A percentile compares a stretch with the other conserved stretches of the same genome.
Conservation (phyloP, 2,113 vertebrate genomes). For the Syrmaticus mikado region DNA sequence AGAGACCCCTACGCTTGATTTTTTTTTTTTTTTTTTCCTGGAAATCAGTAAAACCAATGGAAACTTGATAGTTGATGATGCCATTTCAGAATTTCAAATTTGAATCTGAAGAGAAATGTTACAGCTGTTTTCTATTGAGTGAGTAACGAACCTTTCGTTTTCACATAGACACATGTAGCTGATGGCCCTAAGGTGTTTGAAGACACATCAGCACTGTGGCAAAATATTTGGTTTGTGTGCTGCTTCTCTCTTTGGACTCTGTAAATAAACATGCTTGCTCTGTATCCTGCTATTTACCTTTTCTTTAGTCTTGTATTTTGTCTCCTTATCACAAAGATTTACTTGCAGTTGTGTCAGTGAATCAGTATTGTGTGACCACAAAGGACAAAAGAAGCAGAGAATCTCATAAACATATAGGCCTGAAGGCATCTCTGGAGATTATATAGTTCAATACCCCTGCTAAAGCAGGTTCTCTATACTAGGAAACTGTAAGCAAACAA, state of each 20-base stretch:
- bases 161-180: rapidly evolving
- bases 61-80: background rate
- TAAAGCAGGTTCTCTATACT: no score
- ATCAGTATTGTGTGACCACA: background rate
- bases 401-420: no score
- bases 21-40: background rate
- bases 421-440: no score
- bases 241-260: background rate
- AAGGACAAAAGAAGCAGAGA: background rate
- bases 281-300: background rate
- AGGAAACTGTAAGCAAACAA: no score
- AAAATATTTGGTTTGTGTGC: background rate
- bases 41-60: background rate
- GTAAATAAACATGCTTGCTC: background rate
- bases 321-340: background rate
- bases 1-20: background rate
- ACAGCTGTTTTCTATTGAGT: background rate
- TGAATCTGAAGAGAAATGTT: background rate
- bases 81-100: background rate
- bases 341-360: background rate
- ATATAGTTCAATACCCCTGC: no score
- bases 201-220: background rate
- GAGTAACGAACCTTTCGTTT: background rate
- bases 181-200: background rate
- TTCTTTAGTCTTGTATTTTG: background rate